Conservation (phyloP, 2,888 invertebrate species). For the Nephrotoma flavescens region DNA sequence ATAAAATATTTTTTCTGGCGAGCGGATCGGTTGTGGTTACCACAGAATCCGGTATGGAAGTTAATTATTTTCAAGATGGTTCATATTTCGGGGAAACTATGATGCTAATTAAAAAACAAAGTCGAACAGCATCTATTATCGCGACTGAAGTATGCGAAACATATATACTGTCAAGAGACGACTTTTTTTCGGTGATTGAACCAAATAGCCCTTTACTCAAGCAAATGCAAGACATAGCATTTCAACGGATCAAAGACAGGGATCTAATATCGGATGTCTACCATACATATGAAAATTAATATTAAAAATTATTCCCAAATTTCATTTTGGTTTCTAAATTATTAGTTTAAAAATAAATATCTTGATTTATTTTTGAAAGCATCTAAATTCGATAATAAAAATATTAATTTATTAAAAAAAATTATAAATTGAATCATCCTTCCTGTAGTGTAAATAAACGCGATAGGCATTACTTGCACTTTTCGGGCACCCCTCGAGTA, state of each 20-base stretch:
- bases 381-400: too few species aligned
- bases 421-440: too few species aligned
- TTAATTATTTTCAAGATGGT: constrained; percentile 28
- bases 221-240: constrained; percentile 5
- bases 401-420: too few species aligned
- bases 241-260: background rate
- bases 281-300: too few species aligned
- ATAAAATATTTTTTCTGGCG: constrained; percentile 42
- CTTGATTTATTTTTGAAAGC: too few species aligned
- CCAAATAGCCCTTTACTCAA: background rate
- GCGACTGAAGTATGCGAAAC: constrained; percentile 31
- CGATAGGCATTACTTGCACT: too few species aligned
- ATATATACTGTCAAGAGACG: constrained; percentile 23
- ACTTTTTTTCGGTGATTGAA: constrained; percentile 7
- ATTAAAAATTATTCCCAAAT: too few species aligned
- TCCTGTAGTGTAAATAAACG: too few species aligned
- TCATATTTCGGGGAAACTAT: constrained; percentile 36
- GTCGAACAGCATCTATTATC: constrained; percentile 28
- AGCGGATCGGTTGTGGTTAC: constrained; percentile 38
- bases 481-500: too few species aligned
- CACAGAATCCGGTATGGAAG: background rate
- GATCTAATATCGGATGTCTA: too few species aligned
- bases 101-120: constrained; percentile 25
- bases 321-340: too few species aligned
- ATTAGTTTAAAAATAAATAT: too few species aligned